Base-by-base conservation (phyloP, 2,888 invertebrate species). In the Nomada hirtipes region DNA sequence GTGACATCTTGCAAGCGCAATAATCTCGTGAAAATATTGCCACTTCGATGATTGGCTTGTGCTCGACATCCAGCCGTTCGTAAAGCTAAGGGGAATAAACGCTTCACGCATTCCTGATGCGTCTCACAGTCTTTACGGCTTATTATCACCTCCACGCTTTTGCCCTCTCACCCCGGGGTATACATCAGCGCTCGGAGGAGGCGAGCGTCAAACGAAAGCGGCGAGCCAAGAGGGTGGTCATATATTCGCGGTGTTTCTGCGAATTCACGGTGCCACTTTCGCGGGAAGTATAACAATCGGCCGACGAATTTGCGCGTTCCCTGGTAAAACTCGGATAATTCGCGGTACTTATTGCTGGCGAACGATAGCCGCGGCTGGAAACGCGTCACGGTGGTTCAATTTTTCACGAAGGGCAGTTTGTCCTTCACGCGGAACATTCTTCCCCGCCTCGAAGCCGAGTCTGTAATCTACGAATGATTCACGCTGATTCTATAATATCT, bases 61-160 rank as follows among this genome's bases (percentile, higher is more conserved):
- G 77, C 63, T 68, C 70, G 76, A 75, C 65, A 85, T 81, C 72
- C 68, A 61, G 78, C 74, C 67, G 82, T 73, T 75, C 85, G 73
- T 80, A 82, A 85, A 77, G 67, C 61, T 75, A 76, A 86, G 82
- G 84, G 86, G 88, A 88, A 88, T 86, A 89, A 91, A 91, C 89
- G 89, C 87, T 90, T 90, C 90, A 89, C 90, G 91, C 91, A 92
- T 92, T 91, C 89, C 86, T 85, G 85, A 90, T 89, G 86, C 88
- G 90, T 91, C 83, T 91, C 91, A 86, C 89, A 88, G 89, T 88
- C 87, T 91, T 91, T 90, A 91, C 90, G 89, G 89, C 91, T 91
- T 91, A 92, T 91, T 92, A 92, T 91, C 92, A 90, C 92, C 91
- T 91, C 85, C 88, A 89, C 88, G 90, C 89, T 90, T 80, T 82